Evolutionary conservation across 2,888 invertebrate genomes (phyloP), one percentile per base, ranked within the genome.

Genomic region (Epirrita christyi): DNA sequence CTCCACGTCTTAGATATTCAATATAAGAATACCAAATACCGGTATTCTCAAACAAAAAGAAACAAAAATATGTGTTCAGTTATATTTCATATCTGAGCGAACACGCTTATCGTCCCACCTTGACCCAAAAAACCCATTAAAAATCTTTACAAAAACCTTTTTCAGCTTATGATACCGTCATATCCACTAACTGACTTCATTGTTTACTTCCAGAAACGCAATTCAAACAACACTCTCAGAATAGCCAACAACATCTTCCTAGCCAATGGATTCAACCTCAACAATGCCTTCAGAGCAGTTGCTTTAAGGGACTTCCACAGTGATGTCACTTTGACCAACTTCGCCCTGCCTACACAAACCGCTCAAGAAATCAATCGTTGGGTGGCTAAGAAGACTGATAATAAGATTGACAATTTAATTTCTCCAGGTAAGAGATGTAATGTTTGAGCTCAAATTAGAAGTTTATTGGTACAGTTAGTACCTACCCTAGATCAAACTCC

Each of bases 291-390:
- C 66, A 83, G 82, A 47, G 68, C 60, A 0, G 63, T 71, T n/a
- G 89, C 87, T 0, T 59, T 86, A 8, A 77, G 81, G 11, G 80
- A 92, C 42, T 94, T 94, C 67, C 76, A 74, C n/a, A 83, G 94
- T n/a, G 93, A 94, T 38, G 86, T 95, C 0, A 89, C 92, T 0
- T 75, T 79, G 0, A 79, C 93, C 0, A 93, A 94, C 77, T 96
- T 96, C 66, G 64, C 55, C 0, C 79, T 86, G 9, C 74, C 93
- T 1, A 67, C 83, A 0, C 75, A 78, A 27, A 91, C 94, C 4
- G 93, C 93, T 0, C 65, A 80, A 2, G 76, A 75, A 13, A 96
- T 97, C 48, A 98, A 98, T 75, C 74, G 84, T 5, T 97, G 97
- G 96, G 94, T 96, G 0, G 92, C 93, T 47, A 83, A 90, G 6